These are phyloP conservation scores for Luperina testacea DNA, from an alignment of 2,888 invertebrate genomes.

Conservation along the genomic window DNA sequence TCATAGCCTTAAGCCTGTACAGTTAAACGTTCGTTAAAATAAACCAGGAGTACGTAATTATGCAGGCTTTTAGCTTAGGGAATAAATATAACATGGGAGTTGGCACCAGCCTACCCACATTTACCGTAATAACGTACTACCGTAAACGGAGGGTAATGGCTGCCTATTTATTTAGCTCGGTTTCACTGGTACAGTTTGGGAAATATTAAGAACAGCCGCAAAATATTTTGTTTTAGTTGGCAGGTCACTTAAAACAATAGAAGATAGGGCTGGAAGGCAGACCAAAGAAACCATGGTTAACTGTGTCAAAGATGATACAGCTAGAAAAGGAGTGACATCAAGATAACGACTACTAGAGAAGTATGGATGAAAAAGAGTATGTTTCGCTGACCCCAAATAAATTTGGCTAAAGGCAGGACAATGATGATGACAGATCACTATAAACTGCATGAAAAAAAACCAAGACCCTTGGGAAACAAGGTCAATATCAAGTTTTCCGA, in stretches of 20 bases:
- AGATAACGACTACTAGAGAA: not conserved
- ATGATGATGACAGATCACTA: not conserved
- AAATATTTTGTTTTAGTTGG: not conserved
- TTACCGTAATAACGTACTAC: slow-evolving; percentile 40
- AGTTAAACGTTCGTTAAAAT: slow-evolving; percentile 52
- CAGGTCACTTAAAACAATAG: not conserved
- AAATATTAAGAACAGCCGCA: not conserved
- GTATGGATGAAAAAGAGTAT: not conserved
- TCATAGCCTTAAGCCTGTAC: slow-evolving; percentile 11
- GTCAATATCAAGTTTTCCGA: not conserved
- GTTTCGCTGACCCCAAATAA: not conserved
- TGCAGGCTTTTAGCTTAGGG: slow-evolving; percentile 41
- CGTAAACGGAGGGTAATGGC: slow-evolving; percentile 38
- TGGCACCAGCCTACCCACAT: slow-evolving; percentile 48
- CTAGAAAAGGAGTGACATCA: not conserved
- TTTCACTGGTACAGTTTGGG: slow-evolving; percentile 9
- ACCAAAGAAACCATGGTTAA: not conserved
- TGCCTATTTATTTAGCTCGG: slow-evolving; percentile 35
- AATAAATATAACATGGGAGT: slow-evolving; percentile 46
- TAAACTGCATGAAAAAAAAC: not conserved
- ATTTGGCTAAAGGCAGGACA: not conserved
- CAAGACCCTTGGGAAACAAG: too few species aligned
- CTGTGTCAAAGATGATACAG: not conserved
- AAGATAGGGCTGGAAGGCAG: not conserved
- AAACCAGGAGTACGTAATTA: slow-evolving; percentile 46